Conservation (phyloP, 2,888 invertebrate species). For the Mellilla xanthometata region DNA sequence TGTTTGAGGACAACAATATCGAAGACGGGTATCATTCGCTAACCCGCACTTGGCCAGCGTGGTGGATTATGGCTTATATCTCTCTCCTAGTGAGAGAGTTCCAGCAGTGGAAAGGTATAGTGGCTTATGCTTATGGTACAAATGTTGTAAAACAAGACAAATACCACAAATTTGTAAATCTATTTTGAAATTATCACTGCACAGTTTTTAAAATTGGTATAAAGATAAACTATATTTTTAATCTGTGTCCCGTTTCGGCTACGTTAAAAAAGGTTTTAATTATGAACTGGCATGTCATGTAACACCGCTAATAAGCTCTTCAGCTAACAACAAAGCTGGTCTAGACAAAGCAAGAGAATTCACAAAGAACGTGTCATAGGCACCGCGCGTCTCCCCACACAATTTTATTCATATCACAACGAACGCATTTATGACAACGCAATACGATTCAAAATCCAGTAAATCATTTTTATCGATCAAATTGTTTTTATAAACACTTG, state of each 20-base stretch:
- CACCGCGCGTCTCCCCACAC: conserved; percentile 38
- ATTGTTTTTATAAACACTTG: conserved; percentile 37
- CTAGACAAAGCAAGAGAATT: conserved; percentile 44
- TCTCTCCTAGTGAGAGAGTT: too few relatives aligned
- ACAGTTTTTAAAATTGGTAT: too few relatives aligned
- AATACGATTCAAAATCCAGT: conserved; percentile 28
- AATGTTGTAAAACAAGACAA: too few relatives aligned
- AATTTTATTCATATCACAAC: conserved; percentile 17
- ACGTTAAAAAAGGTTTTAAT: conserved; percentile 43
- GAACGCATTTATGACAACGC: conserved; percentile 21
- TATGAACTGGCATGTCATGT: conserved; percentile 43
- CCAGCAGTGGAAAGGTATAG: too few relatives aligned
- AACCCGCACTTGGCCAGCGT: too few relatives aligned
- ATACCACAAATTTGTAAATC: too few relatives aligned
- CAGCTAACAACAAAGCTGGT: conserved; percentile 48
- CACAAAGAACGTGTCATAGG: conserved; percentile 54
- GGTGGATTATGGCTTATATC: too few relatives aligned
- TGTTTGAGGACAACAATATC: too few relatives aligned
- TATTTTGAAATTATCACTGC: too few relatives aligned
- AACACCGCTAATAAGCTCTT: conserved; percentile 46
- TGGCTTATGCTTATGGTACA: too few relatives aligned
- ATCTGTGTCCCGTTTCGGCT: not conserved
- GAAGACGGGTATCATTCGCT: too few relatives aligned
- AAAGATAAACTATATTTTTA: too few relatives aligned
- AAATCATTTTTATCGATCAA: conserved; percentile 9